phyloP scores from a whole-genome alignment of 2,888 invertebrate species.

The Drosophila picticornis region DNA sequence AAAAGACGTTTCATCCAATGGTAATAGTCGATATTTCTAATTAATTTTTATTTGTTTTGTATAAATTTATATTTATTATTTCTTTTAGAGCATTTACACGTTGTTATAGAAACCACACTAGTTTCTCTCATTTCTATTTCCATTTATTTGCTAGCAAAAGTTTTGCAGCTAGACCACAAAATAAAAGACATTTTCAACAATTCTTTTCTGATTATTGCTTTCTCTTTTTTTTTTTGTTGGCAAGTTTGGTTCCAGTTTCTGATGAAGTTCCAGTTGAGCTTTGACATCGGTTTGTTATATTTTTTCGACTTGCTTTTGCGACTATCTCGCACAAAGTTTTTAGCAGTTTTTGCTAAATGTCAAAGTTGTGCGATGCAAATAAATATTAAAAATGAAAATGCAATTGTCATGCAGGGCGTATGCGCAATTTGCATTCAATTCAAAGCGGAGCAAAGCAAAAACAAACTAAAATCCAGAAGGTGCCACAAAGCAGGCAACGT shows the following conservation, averaged over 20 bases:
- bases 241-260: slow-evolving; percentile 13
- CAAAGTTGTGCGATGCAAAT: slow-evolving; percentile 7
- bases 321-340: slow-evolving; percentile 39
- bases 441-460: slow-evolving; percentile 12
- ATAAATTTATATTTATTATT: neutral
- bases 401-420: slow-evolving; percentile 70
- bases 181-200: slow-evolving; percentile 26
- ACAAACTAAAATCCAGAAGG: slow-evolving; percentile 4
- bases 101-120: neutral
- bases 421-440: slow-evolving; percentile 65
- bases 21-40: too few species aligned
- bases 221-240: neutral
- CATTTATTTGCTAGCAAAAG: slow-evolving; percentile 24
- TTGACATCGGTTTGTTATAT: slow-evolving; percentile 14
- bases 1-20: too few species aligned
- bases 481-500: slow-evolving; percentile 60
- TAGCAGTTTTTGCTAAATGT: slow-evolving; percentile 26
- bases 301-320: slow-evolving; percentile 3
- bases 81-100: neutral
- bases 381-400: slow-evolving; percentile 22
- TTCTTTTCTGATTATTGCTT: slow-evolving; percentile 5
- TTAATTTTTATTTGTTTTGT: too few species aligned
- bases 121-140: neutral
- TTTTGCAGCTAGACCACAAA: slow-evolving; percentile 17
- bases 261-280: slow-evolving; percentile 12